Evolutionary conservation across 1,140 invertebrate genomes (phyloP), one percentile per base, ranked within the genome.

Genomic region (Nasonia vitripennis): DNA sequence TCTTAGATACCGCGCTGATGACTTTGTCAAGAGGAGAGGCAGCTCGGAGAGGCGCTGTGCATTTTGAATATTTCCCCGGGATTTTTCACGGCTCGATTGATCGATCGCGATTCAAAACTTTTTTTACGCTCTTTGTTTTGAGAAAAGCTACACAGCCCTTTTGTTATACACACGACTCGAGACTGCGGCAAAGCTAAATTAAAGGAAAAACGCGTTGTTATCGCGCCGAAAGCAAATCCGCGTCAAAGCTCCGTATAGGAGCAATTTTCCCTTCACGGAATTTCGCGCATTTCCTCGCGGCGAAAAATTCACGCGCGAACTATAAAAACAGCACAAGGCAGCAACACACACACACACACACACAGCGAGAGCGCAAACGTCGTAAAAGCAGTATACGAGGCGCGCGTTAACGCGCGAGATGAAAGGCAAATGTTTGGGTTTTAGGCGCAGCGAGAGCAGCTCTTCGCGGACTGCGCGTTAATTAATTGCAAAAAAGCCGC

Each of bases 351-450:
- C 27, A 27, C 27, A 27, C 1, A 27, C 27, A 27, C 27, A 27
- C 27, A 27, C 27, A 27, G 27, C 27, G 17, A 67, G 5, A 37
- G 12, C 68, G 27, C 80, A 62, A 77, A 62, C 74, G 55, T 78
- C 82, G 82, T 84, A 84, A 84, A 84, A 77, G 34, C 48, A 62
- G 23, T 62, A n/a, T 20, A 20, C 17, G 55, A 20, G 55, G 62
- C n/a, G 2, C 48, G 73, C 74, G 48, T 73, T 81, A 73, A 77
- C n/a, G 81, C 23, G 11, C 34, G 37, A 78, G 62, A 75, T 75
- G 74, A 68, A 80, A 45, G 62, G 74, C 62, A 83, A 83, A 83
- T 83, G 75, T 83, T 83, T 83, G 82, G 74, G 73, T 23, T 70
- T 78, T 78, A 70, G 23, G 31, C 34, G 71, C 20, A 45, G 20